A percentile compares a stretch with the other conserved stretches of the same genome.
Evolutionary conservation across 2,888 invertebrate species (phyloP).

Genomic region (Cataglyphis cursor): DNA sequence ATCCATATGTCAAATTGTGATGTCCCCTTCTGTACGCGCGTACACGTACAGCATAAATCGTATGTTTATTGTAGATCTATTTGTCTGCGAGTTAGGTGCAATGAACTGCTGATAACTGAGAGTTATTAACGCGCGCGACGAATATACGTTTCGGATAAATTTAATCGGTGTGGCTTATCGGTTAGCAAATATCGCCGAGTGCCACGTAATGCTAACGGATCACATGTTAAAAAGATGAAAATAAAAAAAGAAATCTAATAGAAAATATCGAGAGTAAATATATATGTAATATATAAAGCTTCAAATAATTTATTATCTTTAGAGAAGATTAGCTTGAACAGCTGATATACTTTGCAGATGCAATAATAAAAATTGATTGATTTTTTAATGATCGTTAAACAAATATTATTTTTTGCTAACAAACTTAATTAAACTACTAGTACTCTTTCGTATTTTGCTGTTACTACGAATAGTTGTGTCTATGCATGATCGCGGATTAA

Average conservation of each 20-base stretch:
- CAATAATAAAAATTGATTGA: background rate
- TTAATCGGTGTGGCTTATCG: slow-evolving; percentile 49
- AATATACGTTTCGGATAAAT: slow-evolving; percentile 45
- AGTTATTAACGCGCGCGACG: slow-evolving; percentile 52
- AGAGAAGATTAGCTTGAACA: background rate
- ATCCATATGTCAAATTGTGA: slow-evolving; percentile 50
- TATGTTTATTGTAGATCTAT: slow-evolving; percentile 53
- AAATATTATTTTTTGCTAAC: background rate
- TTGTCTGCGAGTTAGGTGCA: slow-evolving; percentile 54
- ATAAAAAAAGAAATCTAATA: background rate
- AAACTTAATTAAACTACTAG: background rate
- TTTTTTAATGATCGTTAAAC: background rate
- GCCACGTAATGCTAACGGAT: background rate
- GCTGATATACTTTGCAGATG: background rate
- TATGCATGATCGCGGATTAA: slow-evolving; percentile 33
- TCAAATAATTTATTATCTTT: background rate
- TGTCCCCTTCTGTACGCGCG: slow-evolving; percentile 45
- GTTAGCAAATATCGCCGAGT: slow-evolving; percentile 10
- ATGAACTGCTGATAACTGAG: slow-evolving; percentile 56
- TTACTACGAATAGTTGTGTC: background rate
- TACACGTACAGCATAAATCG: slow-evolving; percentile 38
- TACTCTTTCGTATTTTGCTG: background rate
- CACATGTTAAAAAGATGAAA: background rate
- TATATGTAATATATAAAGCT: background rate
- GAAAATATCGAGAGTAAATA: background rate